Conservation (phyloP, 1,140 invertebrate genomes). For the Pteromalus puparum region DNA sequence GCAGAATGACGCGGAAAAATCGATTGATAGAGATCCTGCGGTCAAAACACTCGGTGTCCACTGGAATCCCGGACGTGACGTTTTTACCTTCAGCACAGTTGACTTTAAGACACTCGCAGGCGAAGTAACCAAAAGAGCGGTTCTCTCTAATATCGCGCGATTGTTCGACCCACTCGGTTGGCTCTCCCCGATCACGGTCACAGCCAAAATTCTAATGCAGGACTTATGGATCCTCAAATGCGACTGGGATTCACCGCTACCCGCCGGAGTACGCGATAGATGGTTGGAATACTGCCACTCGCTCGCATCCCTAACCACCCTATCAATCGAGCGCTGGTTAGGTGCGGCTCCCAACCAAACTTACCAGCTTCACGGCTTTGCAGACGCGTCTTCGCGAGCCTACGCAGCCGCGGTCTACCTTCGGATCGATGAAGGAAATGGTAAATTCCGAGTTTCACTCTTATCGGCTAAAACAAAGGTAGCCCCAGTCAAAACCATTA, state of each 20-base stretch:
- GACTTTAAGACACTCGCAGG: background rate
- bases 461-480: constrained; percentile 58
- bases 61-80: background rate
- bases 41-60: background rate
- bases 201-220: background rate
- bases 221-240: background rate
- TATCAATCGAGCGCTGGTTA: background rate
- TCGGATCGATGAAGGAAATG: background rate
- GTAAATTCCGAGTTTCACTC: constrained; percentile 35
- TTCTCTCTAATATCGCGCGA: background rate
- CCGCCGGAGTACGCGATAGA: background rate
- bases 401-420: background rate
- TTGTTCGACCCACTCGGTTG: background rate
- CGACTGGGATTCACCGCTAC: background rate
- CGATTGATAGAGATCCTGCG: too few species aligned
- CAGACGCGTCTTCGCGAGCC: background rate
- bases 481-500: constrained; percentile 4
- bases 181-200: background rate
- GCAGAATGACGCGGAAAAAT: too few species aligned
- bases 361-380: background rate
- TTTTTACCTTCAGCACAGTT: background rate
- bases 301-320: background rate
- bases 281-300: background rate
- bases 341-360: background rate
- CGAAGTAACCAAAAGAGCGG: background rate